phyloP scores from a whole-genome alignment of 2,113 vertebrate species.

The Tenrec ecaudatus region DNA sequence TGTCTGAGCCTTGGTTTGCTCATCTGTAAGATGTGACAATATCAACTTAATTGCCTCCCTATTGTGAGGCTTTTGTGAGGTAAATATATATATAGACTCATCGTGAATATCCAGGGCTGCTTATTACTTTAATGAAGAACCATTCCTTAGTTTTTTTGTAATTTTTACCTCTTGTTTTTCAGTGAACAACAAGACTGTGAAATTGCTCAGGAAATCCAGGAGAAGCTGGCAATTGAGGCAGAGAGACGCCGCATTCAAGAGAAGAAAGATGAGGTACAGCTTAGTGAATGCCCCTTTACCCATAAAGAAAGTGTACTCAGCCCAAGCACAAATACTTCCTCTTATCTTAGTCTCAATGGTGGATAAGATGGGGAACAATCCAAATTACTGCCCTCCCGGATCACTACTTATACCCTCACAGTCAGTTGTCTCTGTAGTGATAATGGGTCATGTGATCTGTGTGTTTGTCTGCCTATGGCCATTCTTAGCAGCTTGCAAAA shows the following conservation, averaged over 20 bases:
- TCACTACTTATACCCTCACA: background rate
- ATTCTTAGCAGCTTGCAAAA: background rate
- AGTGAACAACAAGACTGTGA: conserved; percentile 95
- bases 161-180: conserved; percentile 62
- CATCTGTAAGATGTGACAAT: background rate
- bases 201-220: conserved; percentile 98
- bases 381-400: background rate
- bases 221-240: conserved; percentile 93
- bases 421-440: background rate
- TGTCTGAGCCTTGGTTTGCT: background rate
- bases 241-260: conserved; percentile 93
- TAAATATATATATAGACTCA: background rate
- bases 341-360: background rate
- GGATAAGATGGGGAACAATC: background rate
- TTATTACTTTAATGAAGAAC: conserved; percentile 9
- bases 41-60: background rate
- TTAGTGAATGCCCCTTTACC: background rate
- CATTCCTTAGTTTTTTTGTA: conserved; percentile 7
- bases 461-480: background rate
- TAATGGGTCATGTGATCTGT: background rate
- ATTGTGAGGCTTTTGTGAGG: background rate
- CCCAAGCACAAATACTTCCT: conserved; percentile 45
- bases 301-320: background rate
- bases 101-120: background rate
- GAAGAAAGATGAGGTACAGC: conserved; percentile 94